Conservation (phyloP, 2,113 vertebrate species). For the Centropus bengalensis region DNA sequence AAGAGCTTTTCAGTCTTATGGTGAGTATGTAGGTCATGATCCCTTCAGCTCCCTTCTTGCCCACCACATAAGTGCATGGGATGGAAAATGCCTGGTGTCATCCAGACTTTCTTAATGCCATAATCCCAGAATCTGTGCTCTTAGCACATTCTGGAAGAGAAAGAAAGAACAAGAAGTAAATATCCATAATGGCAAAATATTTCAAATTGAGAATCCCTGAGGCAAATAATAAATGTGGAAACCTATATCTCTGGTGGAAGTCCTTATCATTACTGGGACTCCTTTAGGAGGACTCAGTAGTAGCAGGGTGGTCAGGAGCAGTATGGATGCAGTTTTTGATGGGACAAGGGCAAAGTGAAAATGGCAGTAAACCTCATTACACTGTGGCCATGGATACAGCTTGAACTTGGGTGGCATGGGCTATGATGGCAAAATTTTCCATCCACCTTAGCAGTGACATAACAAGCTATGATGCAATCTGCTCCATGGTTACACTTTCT, state of each 20-base stretch:
- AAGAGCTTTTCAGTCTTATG: not conserved
- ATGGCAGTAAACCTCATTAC: not conserved
- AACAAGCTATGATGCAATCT: not conserved
- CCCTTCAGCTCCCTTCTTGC: not conserved
- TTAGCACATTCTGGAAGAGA: not conserved
- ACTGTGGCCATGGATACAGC: not conserved
- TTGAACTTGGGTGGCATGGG: not conserved
- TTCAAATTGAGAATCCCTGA: not conserved
- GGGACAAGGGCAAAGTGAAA: not conserved
- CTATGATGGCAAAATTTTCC: not conserved
- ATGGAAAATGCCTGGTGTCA: not conserved
- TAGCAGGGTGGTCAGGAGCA: not conserved
- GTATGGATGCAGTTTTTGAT: not conserved
- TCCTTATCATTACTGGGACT: not conserved
- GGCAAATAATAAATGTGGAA: not conserved
- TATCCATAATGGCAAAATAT: not conserved
- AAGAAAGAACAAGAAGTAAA: not conserved
- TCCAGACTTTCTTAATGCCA: not conserved
- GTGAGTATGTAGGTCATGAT: not conserved
- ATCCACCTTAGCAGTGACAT: not conserved
- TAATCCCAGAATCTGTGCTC: not conserved
- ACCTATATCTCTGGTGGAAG: not conserved
- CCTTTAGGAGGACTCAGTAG: not conserved
- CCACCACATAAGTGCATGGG: fast-evolving
- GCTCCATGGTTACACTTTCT: not conserved